These are phyloP conservation scores for Tethea ocularis DNA, from an alignment of 2,888 invertebrate genomes.

Conservation along the genomic window DNA sequence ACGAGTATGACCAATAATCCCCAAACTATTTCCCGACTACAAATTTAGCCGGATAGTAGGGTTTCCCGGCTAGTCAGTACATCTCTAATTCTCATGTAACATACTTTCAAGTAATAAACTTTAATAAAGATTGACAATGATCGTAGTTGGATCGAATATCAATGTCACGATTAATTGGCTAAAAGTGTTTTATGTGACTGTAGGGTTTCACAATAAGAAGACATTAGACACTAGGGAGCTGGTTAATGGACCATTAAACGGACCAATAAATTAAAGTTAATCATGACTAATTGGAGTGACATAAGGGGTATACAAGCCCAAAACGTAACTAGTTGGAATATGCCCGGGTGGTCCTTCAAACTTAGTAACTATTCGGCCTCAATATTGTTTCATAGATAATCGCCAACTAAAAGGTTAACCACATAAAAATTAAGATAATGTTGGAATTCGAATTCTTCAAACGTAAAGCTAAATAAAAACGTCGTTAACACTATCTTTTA, in stretches of 20 bases:
- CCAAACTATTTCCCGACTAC: too few species aligned
- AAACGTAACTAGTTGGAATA: constrained; percentile 35
- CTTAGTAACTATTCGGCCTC: constrained; percentile 47
- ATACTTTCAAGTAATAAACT: constrained; percentile 31
- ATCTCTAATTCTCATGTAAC: constrained; percentile 23
- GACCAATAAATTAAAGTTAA: constrained; percentile 79
- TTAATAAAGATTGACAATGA: constrained; percentile 46
- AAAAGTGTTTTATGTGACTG: constrained; percentile 73
- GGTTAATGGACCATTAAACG: constrained; percentile 76
- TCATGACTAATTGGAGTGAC: constrained; percentile 78
- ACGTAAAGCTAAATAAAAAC: constrained; percentile 53
- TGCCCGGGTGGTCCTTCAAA: constrained; percentile 73
- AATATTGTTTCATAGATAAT: constrained; percentile 58
- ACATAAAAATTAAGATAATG: constrained; percentile 74
- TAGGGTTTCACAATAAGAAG: constrained; percentile 67
- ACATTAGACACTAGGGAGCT: constrained; percentile 68
- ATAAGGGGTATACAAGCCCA: constrained; percentile 53
- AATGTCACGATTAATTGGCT: constrained; percentile 63
- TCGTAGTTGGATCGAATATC: constrained; percentile 56
- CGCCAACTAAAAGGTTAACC: constrained; percentile 61
- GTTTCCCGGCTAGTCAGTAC: too few species aligned
- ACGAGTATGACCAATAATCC: too few species aligned
- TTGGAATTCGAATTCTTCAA: constrained; percentile 57
- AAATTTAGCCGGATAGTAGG: too few species aligned
- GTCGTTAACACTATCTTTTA: constrained; percentile 55